Evolutionary conservation across 2,888 invertebrate species (phyloP).

Genomic region (Cephus nigrinus): DNA sequence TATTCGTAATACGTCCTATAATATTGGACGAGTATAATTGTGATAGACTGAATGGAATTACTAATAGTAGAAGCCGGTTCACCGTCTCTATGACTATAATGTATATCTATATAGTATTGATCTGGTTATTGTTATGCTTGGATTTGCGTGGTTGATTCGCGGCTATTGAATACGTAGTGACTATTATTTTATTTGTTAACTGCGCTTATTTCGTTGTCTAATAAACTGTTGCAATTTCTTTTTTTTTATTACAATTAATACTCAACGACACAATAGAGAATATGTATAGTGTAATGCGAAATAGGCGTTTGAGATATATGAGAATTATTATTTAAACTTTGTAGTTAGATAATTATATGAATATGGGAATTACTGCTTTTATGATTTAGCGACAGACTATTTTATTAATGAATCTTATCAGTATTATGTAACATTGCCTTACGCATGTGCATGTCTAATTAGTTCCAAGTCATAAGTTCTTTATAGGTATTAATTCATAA

Average conservation of each 20-base stretch:
- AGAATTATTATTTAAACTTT: background rate
- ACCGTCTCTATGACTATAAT: background rate
- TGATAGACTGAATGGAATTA: background rate
- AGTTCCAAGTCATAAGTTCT: background rate
- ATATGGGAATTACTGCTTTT: background rate
- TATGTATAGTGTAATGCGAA: background rate
- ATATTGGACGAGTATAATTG: background rate
- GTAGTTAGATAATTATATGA: background rate
- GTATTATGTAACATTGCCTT: background rate
- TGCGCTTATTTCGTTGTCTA: background rate
- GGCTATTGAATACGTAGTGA: background rate
- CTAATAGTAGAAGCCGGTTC: background rate
- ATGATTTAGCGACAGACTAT: background rate
- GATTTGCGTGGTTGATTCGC: background rate
- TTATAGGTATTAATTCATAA: conserved; percentile 3
- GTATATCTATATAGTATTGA: background rate
- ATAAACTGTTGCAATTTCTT: background rate
- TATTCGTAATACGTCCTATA: background rate
- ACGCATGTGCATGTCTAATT: background rate
- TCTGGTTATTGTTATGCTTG: background rate
- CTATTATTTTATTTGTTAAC: background rate
- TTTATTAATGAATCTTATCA: background rate
- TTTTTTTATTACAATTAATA: background rate
- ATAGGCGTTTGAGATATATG: no score
- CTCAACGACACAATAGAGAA: background rate